Evolutionary conservation across 92 coral and sea anemone species (phyloP), one percentile per base, ranked within the genome.

Genomic region (Phenganax stokvisi): DNA sequence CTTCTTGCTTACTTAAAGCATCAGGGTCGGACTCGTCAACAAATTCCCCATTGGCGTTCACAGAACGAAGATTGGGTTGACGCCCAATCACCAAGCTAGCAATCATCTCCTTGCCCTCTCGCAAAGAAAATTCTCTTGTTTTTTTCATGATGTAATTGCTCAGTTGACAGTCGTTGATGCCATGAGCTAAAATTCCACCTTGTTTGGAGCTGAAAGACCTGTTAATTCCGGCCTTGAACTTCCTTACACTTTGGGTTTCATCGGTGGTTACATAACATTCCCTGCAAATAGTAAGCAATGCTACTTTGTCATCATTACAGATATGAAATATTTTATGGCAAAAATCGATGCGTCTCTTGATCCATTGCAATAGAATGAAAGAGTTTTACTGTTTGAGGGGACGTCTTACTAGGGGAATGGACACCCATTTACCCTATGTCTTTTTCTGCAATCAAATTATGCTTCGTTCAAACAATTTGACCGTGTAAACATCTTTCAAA

Each of bases 101-200:
- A 56, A 68, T 70, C 66, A 54, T 51, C 56, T 25, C 15, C 15
- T 55, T 53, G 54, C 2, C 62, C 28, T 53, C 51, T n/a, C 47
- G 8, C 30, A 65, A 17, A 20, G 73, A 12, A 25, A 52, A 80
- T 9, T 69, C 80, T 31, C 66, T 56, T 8, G 54, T 70, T 12
- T 80, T 64, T 56, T 62, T 56, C 56, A 62, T 80, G 27, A 80
- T 11, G 20, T 57, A 80, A 55, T 52, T 75, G 52, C 61, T 55
- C 84, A 80, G 56, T 57, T 80, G 84, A 12, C 7, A 4, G 54
- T 80, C 84, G 30, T 80, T 29, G 27, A 80, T 44, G 56, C 58
- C 51, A n/a, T 77, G 69, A 57, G 69, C 61, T 69, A 77, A 57
- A 25, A 77, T 54, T 29, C 82, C 82, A 3, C 82, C 82, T 11